Evolutionary conservation across 2,113 vertebrate species (phyloP).

Genomic region (Egretta garzetta): DNA sequence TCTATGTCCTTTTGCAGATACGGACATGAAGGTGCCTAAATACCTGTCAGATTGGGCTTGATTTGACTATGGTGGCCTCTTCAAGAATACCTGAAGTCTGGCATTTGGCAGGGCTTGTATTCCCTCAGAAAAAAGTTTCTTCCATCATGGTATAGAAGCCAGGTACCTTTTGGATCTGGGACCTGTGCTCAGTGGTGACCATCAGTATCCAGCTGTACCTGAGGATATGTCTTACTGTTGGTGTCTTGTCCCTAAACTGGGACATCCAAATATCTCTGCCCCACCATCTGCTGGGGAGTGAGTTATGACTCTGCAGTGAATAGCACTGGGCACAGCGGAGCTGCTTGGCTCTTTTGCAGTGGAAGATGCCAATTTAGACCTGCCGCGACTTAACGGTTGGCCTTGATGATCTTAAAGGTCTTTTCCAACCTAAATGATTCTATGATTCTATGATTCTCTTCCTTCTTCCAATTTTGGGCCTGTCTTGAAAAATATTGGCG

Average conservation of each 20-base stretch:
- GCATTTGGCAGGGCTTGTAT: not conserved
- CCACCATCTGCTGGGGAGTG: not conserved
- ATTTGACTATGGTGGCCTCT: not conserved
- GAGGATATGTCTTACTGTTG: not conserved
- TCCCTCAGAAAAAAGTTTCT: not conserved
- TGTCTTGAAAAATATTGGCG: not conserved
- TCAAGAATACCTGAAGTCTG: not conserved
- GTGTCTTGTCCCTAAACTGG: rapidly evolving
- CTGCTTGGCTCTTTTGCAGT: not conserved
- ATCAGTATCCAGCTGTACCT: not conserved
- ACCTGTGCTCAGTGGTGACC: not conserved
- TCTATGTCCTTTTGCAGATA: not conserved
- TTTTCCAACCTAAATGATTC: no score
- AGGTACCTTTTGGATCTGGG: not conserved
- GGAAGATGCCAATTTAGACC: not conserved
- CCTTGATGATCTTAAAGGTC: no score
- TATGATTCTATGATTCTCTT: not conserved
- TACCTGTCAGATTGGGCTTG: not conserved
- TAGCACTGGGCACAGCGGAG: rapidly evolving
- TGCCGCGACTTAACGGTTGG: not conserved
- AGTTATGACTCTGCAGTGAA: not conserved
- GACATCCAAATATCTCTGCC: not conserved
- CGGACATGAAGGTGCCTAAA: not conserved
- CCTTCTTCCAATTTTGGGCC: not conserved
- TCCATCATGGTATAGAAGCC: not conserved